Evolutionary conservation across 2,888 invertebrate species (phyloP).

Genomic region (Acronicta leporina): DNA sequence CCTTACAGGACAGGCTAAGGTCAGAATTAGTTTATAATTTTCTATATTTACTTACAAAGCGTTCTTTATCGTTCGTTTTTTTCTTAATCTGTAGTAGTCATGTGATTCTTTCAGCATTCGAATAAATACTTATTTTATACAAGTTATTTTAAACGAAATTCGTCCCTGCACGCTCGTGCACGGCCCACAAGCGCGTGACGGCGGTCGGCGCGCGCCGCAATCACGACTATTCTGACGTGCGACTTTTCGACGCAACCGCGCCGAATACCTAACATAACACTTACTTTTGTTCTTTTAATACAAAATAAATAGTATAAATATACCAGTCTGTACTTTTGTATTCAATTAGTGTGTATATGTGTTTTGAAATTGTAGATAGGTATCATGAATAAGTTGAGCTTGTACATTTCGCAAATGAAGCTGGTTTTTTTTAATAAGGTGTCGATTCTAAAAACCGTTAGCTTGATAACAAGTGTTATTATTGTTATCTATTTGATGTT

Average conservation of each 20-base stretch:
- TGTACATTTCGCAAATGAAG: neutral
- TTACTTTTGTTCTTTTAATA: conserved; percentile 54
- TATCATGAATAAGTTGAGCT: neutral
- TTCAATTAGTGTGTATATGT: conserved; percentile 14
- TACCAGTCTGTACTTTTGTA: conserved; percentile 12
- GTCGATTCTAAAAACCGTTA: too few relatives aligned
- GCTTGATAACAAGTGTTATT: too few relatives aligned
- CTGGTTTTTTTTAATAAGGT: too few relatives aligned
- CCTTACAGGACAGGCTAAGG: too few relatives aligned
- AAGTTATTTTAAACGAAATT: conserved; percentile 53
- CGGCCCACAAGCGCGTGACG: conserved; percentile 84
- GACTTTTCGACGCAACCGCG: conserved; percentile 80
- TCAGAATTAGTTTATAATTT: too few relatives aligned
- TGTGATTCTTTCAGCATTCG: too few relatives aligned
- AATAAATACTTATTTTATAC: conserved; percentile 7
- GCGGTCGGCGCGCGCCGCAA: conserved; percentile 82
- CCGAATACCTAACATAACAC: conserved; percentile 56
- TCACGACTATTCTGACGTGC: conserved; percentile 81
- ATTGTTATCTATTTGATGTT: too few relatives aligned
- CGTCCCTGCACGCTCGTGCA: conserved; percentile 80
- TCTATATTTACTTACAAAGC: too few relatives aligned
- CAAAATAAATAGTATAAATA: conserved; percentile 32
- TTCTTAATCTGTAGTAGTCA: too few relatives aligned
- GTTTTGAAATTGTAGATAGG: conserved; percentile 21
- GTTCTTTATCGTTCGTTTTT: too few relatives aligned